Conservation (phyloP, 2,888 invertebrate genomes). For the Lysandra coridon region DNA sequence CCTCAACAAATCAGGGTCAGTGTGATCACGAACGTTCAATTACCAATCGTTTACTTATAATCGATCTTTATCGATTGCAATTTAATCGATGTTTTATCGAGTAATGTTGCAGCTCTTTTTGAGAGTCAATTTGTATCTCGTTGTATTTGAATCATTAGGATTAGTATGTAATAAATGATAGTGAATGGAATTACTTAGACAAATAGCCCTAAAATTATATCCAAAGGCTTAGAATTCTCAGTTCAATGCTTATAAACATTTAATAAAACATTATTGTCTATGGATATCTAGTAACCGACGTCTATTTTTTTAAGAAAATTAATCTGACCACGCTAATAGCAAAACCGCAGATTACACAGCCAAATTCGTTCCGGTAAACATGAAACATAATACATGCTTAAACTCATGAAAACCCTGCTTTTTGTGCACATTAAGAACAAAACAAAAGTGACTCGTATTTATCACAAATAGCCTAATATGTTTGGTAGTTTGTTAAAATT, state of each 20-base stretch:
- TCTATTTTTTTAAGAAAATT: background rate
- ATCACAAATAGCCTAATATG: background rate
- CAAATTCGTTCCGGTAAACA: background rate
- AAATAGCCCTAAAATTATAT: background rate
- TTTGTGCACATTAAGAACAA: background rate
- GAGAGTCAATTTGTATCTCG: constrained; percentile 1
- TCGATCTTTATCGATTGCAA: constrained; percentile 36
- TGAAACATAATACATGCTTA: background rate
- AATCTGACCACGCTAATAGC: background rate
- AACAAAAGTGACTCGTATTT: background rate
- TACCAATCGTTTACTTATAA: constrained; percentile 32
- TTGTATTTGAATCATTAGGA: background rate
- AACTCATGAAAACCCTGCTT: background rate
- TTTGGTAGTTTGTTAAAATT: constrained; percentile 17
- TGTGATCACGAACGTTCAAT: constrained; percentile 41
- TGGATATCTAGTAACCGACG: background rate
- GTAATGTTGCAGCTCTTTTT: constrained; percentile 18
- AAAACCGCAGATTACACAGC: background rate
- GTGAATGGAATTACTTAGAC: background rate
- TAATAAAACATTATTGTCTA: background rate
- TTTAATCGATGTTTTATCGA: constrained; percentile 29
- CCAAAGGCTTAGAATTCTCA: background rate
- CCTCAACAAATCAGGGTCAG: constrained; percentile 42
- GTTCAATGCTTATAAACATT: background rate
- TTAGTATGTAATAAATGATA: constrained; percentile 8